Base-by-base conservation (phyloP, 2,797 vertebrate species). In the Semotilus atromaculatus region DNA sequence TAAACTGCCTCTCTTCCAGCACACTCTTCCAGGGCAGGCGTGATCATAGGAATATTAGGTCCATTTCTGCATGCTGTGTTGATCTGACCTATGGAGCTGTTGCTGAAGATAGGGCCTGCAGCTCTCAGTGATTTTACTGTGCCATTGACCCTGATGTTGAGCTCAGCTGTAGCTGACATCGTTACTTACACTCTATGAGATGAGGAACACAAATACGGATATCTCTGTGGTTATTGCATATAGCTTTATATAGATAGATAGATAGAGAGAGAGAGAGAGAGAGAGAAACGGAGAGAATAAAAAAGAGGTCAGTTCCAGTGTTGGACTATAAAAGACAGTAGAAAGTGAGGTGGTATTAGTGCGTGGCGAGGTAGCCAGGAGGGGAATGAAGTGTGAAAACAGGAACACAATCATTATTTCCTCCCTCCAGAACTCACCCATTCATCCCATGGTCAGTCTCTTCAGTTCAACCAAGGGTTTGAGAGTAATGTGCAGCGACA, bases 401-500 rank as follows among this genome's bases (percentile, higher is more conserved):
- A 94, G 94, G 82, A 94, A 94, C 94, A 94, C 93, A 92, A 93
- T 96, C 95, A 94, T 94, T 95, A 94, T 94, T 95, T 93, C 92
- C 90, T 90, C 87, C 93, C 94, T 93, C 94, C 90, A 91, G 92
- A 93, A 48, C 92, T 91, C 92, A 93, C 91, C 91, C 92, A 93
- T 95, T 95, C 93, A 95, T 93, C 92, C 84, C 90, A 92, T 93
- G 92, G 93, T 94, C 93, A 92, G 90, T 94, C 92, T 89, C 92
- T 93, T 91, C 89, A 90, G 93, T 88, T 90, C 89, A 94, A 94
- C 94, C 90, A 89, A 90, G 85, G 91, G 91, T 93, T 95, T 96
- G 97, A 97, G 93, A 86, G 78, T 97, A 96, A 97, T 95, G 93
- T 85, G 92, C 90, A 87, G 92, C 90, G 97, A 97, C 96, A 97